Base-by-base conservation (phyloP, 2,113 vertebrate genomes). In the Myiagra hebetior region DNA sequence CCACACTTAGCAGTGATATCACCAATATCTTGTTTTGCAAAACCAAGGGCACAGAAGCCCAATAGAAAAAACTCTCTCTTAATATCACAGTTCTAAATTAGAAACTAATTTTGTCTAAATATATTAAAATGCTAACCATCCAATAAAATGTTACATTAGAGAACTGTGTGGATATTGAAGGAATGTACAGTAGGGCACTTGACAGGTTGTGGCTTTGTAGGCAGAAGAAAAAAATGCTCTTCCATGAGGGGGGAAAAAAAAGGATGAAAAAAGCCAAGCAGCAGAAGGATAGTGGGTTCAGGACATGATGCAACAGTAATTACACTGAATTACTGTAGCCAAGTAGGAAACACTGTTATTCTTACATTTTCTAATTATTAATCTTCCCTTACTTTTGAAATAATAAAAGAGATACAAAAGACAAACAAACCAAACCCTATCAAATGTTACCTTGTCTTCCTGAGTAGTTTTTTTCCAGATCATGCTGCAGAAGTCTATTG, bases 401-500 rank as follows among this genome's bases (percentile, higher is more conserved):
- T 53, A 93, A 33, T 23, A 20, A 62, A 85, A 68, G 26, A 73
- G 14, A 47, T 11, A 56, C 2, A 50, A 67, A 90, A 59, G 22
- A 33, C 24, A 64, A 46, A 52, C n/a, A 55, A 79, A 77, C 11
- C 17, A 89, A 92, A 75, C 9, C 9, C 49, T 14, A 13, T 7
- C 2, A 10, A 83, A 44, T 15, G 92, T 92, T 97, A 98, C 98
- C 98, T 98, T 97, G 98, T 55, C 97, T 98, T 94, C 97, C 98
- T 6, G 97, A 93, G 86, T 97, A 97, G 94, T 96, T 98, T 90
- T 97, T 98, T 95, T 98, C 98, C 64, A 98, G 91, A 65, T 98
- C 98, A 86, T 98, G 98, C 75, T 98, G 98, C 90, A 98, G 92
- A 85, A 98, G 97, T 84, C 97, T 98, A 15, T 84, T 98, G 91